Base-by-base conservation (phyloP, 2,888 invertebrate genomes). In the Troides oblongomaculatus region DNA sequence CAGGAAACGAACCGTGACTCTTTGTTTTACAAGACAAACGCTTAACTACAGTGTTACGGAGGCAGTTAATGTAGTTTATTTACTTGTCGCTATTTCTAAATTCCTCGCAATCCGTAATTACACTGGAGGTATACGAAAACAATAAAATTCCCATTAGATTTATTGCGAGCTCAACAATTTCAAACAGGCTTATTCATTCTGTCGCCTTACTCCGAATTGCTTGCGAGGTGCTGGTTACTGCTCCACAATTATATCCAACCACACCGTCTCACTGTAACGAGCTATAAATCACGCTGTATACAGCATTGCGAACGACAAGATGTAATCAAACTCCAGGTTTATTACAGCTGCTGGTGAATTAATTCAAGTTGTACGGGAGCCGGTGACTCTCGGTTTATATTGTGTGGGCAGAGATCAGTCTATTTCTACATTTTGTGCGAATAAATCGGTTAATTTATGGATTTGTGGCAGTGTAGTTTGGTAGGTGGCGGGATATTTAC, bases 301-400 rank as follows among this genome's bases (percentile, higher is more conserved):
- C 64, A 59, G 50, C 53, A 64, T 56, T 64, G 66, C 70, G 58
- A n/a, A 53, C 50, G 43, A 30, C 63, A 36, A 64, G 70, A 71
- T 71, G 67, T 58, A 71, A 71, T 71, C 70, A 50, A 61, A 61
- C 39, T 57, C 64, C 50, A 58, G 64, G 64, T 71, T 71, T 71
- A 71, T 71, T 71, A 71, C 21, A 61, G 64, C 58, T 36, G 58
- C 50, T 68, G 57, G 46, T 21, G 64, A 67, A 71, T 71, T 71
- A 71, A 71, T 71, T 71, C 70, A 62, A 70, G 67, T 70, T 70
- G 43, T 43, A 66, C 57, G 36, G 70, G 61, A 71, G 70, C 59
- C 12, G 50, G 60, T 59, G 62, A 58, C 60, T 62, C 25, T 14
- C 21, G 30, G 30, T 12, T 61, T 69, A 36, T 61, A 66, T 7